Evolutionary conservation across 2,797 vertebrate species (phyloP).

Genomic region (Microcaecilia unicolor): DNA sequence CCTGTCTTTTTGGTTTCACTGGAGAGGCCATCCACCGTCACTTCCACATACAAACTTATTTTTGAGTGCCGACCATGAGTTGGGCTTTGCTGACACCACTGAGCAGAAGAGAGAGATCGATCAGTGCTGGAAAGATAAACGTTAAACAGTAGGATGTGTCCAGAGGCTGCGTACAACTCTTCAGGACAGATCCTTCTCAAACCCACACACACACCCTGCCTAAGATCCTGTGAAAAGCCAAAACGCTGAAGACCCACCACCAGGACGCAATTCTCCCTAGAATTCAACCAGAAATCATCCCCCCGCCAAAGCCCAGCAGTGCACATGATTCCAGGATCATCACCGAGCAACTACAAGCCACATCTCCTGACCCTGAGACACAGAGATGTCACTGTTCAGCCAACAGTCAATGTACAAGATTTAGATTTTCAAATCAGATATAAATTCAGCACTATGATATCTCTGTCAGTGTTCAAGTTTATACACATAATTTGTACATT

Average conservation of each 20-base stretch:
- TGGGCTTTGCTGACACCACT: constrained; percentile 87
- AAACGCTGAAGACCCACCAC: rapidly evolving
- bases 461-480: too few species aligned
- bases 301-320: too few species aligned
- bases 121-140: too few species aligned
- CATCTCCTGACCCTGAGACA: too few species aligned
- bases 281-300: too few species aligned
- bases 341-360: too few species aligned
- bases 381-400: too few species aligned
- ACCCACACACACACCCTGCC: rapidly evolving
- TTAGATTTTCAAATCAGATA: too few species aligned
- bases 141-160: not conserved
- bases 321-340: too few species aligned
- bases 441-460: too few species aligned
- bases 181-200: not conserved
- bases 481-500: too few species aligned
- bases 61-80: constrained; percentile 67
- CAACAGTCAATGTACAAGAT: too few species aligned
- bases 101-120: not conserved
- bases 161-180: not conserved
- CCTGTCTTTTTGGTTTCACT: constrained; percentile 87
- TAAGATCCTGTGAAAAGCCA: not conserved
- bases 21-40: constrained; percentile 76
- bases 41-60: constrained; percentile 86
- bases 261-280: not conserved